Evolutionary conservation across 2,797 vertebrate species (phyloP), one percentile per base, ranked within the genome.

Genomic region (Telmatherina bonti): DNA sequence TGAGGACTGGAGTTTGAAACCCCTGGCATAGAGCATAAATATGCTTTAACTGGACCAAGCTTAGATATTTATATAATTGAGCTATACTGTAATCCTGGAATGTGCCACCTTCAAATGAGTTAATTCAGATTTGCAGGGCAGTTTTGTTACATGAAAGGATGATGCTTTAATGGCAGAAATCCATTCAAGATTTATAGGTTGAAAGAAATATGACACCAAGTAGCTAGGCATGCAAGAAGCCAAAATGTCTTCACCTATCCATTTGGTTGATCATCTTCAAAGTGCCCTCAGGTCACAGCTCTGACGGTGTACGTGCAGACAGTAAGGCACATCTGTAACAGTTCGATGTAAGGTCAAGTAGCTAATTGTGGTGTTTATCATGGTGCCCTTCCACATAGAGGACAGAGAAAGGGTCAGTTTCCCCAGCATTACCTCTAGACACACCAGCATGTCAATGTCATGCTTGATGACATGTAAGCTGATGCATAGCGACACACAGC

Each of bases 201-300:
- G 8, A 24, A 26, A 5, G 22, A 26, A 0, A 12, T 51, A 24
- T 24, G 22, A 9, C 22, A 26, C n/a, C n/a, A n/a, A n/a, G n/a
- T n/a, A n/a, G n/a, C n/a, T n/a, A n/a, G n/a, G n/a, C n/a, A n/a
- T 1, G 38, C 7, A 18, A 16, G 4, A 49, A 36, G 13, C 0
- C 27, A 30, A n/a, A n/a, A 10, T 57, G 43, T 47, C 0, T 43
- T 18, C 13, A 47, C 52, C 30, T 22, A 20, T 51, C 35, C 26
- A 47, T 62, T 52, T 35, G 11, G 20, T 73, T 69, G 29, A 71
- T 3, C 7, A 27, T 36, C n/a, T 59, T 24, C 4, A 27, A 70
- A 56, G 6, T 53, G 6, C 33, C 24, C 31, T 35, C 24, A 33
- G 29, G 45, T 52, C 45, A 38, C 15, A 41, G 53, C n/a, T 11